These are phyloP conservation scores for Brachypalpus laphriformis DNA, from an alignment of 2,888 invertebrate species.

Conservation along the genomic window DNA sequence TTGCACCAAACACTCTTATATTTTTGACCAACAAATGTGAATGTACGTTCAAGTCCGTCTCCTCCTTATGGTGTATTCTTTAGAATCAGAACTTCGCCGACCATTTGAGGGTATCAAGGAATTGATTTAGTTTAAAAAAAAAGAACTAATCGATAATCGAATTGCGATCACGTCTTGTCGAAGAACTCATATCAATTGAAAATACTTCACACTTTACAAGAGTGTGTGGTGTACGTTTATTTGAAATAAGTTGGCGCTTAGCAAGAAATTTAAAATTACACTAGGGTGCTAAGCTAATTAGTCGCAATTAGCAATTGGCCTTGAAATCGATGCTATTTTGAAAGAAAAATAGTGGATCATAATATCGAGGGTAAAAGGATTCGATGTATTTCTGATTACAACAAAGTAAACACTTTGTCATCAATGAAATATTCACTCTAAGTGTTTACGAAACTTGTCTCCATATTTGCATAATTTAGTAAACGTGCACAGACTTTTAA, in stretches of 20 bases:
- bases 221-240: neutral
- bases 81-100: neutral
- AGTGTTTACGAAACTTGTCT: slow-evolving; percentile 5
- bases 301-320: neutral
- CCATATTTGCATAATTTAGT: slow-evolving; percentile 38
- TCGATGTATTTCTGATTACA: neutral
- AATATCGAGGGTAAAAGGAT: neutral
- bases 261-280: neutral
- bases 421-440: neutral
- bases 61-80: neutral
- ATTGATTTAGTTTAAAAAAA: neutral
- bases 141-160: slow-evolving; percentile 10
- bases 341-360: neutral
- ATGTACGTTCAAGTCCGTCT: slow-evolving; percentile 14
- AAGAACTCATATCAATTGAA: slow-evolving; percentile 6
- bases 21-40: slow-evolving; percentile 24
- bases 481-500: slow-evolving; percentile 34
- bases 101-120: slow-evolving; percentile 8
- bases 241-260: neutral
- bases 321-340: neutral
- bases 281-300: neutral
- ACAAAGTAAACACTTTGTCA: slow-evolving; percentile 8
- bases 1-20: neutral
- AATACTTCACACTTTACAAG: slow-evolving; percentile 18
- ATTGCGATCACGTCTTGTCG: slow-evolving; percentile 41